Base-by-base conservation (phyloP, 2,888 invertebrate genomes). In the Xestobium rufovillosum region DNA sequence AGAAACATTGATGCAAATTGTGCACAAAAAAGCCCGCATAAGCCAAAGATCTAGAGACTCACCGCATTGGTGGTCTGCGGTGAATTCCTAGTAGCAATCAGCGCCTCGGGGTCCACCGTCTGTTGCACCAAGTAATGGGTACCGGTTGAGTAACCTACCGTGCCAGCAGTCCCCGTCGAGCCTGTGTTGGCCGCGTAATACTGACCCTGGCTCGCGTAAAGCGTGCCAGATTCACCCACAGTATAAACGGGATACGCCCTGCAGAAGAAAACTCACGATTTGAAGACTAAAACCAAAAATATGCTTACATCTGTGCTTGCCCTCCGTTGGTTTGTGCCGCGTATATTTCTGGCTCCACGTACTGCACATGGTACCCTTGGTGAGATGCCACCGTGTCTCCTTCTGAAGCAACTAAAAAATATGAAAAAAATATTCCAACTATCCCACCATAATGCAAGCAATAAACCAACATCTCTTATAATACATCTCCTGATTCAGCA, bases 171-270 rank as follows among this genome's bases (percentile, higher is more conserved):
- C 14, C 77, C 76, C 66, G 82, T 79, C 47, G 78, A 75, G 44
- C 76, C 76, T 14, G 76, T 70, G 43, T 75, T 75, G 11, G 76
- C 72, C 49, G 78, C 83, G 67, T 76, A 91, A 62, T 74, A 86
- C 61, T 73, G 85, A 58, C 79, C 80, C 59, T 77, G 58, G 69
- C 72, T 54, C 72, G 75, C 56, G 72, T 77, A 62, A 70, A 79
- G 68, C 69, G 67, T 62, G 3, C 61, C 60, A 1, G 65, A 60
- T 40, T 82, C 83, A 9, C 79, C 81, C 43, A 83, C 82, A 30
- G 83, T 78, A 57, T 84, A 85, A 34, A 84, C 82, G 41, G 84
- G 83, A 69, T 80, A 80, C 55, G 79, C 75, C 79, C 80, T 80
- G 44, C 31, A 57, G 50, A 39, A 30, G 8, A 2, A 9, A 11